Conservation (phyloP, 2,888 invertebrate species). For the Epirrita christyi region DNA sequence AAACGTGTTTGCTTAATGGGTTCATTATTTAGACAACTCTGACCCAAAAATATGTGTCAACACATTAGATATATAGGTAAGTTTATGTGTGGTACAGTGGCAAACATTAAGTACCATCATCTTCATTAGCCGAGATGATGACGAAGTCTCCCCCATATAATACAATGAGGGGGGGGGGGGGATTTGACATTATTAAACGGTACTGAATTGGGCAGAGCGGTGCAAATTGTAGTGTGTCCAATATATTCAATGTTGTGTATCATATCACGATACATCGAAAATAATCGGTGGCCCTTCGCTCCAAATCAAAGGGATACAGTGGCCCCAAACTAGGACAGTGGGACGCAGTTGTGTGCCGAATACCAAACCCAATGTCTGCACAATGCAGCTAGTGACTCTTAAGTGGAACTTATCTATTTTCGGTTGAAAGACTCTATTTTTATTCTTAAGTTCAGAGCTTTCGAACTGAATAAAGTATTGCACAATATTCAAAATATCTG, state of each 20-base stretch:
- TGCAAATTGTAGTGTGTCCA: too few species aligned
- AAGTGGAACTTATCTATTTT: too few species aligned
- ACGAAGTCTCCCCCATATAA: too few species aligned
- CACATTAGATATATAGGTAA: neutral
- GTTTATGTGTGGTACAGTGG: neutral
- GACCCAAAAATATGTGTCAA: neutral
- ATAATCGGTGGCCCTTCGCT: conserved; percentile 20
- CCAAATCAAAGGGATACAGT: conserved; percentile 13
- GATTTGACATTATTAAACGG: too few species aligned
- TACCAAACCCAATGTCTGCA: conserved; percentile 21
- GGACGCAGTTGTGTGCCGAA: conserved; percentile 40
- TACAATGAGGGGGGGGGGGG: too few species aligned
- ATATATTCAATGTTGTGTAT: too few species aligned
- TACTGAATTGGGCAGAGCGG: too few species aligned
- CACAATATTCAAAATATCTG: too few species aligned
- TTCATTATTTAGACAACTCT: neutral
- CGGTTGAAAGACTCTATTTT: too few species aligned
- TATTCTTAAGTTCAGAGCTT: too few species aligned
- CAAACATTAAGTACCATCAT: neutral
- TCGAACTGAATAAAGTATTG: too few species aligned
- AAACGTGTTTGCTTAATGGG: neutral
- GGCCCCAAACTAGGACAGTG: conserved; percentile 30
- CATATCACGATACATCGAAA: neutral
- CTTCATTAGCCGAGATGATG: too few species aligned
- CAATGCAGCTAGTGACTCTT: neutral